Evolutionary conservation across 64 coral and sea anemone species (phyloP), one percentile per base, ranked within the genome.

Genomic region (Pachyseris speciosa): DNA sequence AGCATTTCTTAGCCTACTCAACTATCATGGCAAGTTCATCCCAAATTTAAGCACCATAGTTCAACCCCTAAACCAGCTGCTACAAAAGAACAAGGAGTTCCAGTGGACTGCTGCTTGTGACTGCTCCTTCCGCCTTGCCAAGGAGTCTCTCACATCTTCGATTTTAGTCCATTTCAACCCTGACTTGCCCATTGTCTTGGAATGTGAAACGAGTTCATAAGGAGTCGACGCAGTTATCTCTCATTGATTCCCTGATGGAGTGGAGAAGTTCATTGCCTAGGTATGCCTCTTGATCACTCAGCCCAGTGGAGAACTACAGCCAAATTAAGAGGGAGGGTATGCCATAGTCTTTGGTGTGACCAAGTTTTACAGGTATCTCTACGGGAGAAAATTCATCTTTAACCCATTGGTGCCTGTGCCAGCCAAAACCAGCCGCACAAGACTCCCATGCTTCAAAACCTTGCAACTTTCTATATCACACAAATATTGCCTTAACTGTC

Each of bases 281-380:
- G n/a, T 76, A 64, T 89, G 87, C 87, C 25, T 59, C 72, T 16
- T 59, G 87, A 26, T 78, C 72, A 20, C 47, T 87, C 30, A 87
- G 43, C 34, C 43, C 16, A 29, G 67, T 42, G 11, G 84, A 27
- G 36, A 87, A 50, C 52, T 90, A 90, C 57, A 67, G 33, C 26
- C 87, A 89, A 27, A 89, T 89, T 22, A 53, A 89, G 19, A 89
- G 86, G 69, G 80, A 92, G 43, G 69, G 37, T n/a, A n/a, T n/a
- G n/a, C n/a, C n/a, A n/a, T n/a, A n/a, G n/a, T n/a, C n/a, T n/a
- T n/a, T n/a, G n/a, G n/a, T n/a, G n/a, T n/a, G n/a, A n/a, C n/a
- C n/a, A n/a, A n/a, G n/a, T n/a, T n/a, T n/a, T n/a, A n/a, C n/a
- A n/a, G n/a, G n/a, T n/a, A n/a, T n/a, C n/a, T n/a, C n/a, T n/a